These are phyloP conservation scores for Acipenser ruthenus DNA, from an alignment of 2,797 vertebrate genomes.

Conservation along the genomic window DNA sequence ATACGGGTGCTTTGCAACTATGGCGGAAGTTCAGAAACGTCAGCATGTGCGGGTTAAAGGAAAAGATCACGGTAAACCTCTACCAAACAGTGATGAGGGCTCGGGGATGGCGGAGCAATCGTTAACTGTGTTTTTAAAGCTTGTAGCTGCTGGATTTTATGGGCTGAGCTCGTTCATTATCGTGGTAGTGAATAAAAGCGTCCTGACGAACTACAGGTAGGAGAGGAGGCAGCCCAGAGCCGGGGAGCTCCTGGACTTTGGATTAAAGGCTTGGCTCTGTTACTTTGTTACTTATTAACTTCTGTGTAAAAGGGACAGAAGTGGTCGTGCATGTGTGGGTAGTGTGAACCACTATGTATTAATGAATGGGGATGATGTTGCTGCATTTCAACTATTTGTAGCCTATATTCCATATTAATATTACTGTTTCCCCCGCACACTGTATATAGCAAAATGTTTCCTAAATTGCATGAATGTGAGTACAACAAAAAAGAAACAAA, in stretches of 20 bases:
- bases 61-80: constrained; percentile 29
- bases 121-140: constrained; percentile 46
- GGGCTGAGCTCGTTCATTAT: constrained; percentile 84
- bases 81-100: constrained; percentile 47
- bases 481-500: too few relatives aligned
- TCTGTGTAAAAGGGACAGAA: not conserved
- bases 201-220: constrained; percentile 82
- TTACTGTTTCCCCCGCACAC: too few relatives aligned
- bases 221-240: constrained; percentile 16
- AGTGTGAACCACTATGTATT: not conserved
- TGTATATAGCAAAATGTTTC: too few relatives aligned
- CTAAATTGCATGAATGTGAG: too few relatives aligned
- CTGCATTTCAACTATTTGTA: too few relatives aligned
- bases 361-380: too few relatives aligned
- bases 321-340: not conserved
- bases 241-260: constrained; percentile 15
- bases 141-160: constrained; percentile 74
- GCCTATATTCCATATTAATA: too few relatives aligned
- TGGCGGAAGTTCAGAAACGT: constrained; percentile 60
- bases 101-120: constrained; percentile 46
- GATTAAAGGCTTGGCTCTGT: not conserved
- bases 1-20: constrained; percentile 33
- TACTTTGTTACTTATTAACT: constrained; percentile 6
- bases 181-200: constrained; percentile 89
- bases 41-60: constrained; percentile 38